phyloP scores from a whole-genome alignment of 2,888 invertebrate species.

The Chirona hameri region DNA sequence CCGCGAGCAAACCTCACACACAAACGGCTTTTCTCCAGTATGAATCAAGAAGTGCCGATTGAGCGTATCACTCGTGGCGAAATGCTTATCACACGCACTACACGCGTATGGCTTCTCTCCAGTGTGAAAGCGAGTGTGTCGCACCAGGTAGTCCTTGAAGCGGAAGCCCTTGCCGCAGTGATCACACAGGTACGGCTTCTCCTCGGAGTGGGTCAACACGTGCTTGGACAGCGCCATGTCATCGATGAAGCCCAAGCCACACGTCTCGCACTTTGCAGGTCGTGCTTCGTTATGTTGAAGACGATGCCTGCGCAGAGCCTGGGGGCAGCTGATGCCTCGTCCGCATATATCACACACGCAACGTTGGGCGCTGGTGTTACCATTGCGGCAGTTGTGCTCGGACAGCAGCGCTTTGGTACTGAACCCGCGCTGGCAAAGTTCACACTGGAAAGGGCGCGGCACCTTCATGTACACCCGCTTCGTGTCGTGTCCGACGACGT shows the following conservation, averaged over 20 bases:
- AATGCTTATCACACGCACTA: conserved; percentile 51
- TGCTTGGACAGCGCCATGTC: conserved; percentile 50
- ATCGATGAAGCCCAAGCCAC: conserved; percentile 54
- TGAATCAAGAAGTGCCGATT: conserved; percentile 54
- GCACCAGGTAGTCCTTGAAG: conserved; percentile 2
- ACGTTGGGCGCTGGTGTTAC: background rate
- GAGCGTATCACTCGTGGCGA: conserved; percentile 52
- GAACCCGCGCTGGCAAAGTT: background rate
- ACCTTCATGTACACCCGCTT: background rate
- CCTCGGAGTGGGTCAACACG: conserved; percentile 42
- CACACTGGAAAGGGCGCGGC: background rate
- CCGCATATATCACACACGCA: conserved; percentile 6
- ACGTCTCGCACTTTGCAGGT: conserved; percentile 54
- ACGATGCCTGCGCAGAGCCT: conserved; percentile 13
- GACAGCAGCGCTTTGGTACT: background rate
- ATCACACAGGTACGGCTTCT: background rate
- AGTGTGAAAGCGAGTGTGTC: background rate
- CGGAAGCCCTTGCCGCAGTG: conserved; percentile 24
- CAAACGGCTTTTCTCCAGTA: conserved; percentile 53
- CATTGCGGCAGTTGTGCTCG: background rate
- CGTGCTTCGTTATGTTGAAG: conserved; percentile 30
- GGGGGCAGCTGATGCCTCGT: background rate
- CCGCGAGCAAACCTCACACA: conserved; percentile 44
- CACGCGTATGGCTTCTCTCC: conserved; percentile 51
- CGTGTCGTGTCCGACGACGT: background rate